These are phyloP conservation scores for Brachypterus glaber DNA, from an alignment of 2,888 invertebrate species.

Conservation along the genomic window DNA sequence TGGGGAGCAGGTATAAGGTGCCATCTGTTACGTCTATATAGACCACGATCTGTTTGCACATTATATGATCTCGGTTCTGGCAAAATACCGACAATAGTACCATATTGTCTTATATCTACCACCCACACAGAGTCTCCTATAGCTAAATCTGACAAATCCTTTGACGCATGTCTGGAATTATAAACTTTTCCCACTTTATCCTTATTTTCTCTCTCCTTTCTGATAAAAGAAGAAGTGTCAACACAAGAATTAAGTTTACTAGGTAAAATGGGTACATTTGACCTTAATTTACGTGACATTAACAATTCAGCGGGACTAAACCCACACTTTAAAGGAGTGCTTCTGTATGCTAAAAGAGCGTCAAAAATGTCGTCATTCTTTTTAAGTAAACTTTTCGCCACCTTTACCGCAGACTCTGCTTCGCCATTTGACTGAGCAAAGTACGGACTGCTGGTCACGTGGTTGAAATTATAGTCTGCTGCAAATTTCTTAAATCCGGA, in stretches of 20 bases:
- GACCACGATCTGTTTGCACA: background rate
- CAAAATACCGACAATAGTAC: background rate
- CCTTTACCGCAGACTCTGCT: background rate
- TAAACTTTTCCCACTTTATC: too few species aligned
- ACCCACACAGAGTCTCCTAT: background rate
- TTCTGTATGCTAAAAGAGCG: conserved; percentile 4
- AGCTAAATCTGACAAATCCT: background rate
- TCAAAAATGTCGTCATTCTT: background rate
- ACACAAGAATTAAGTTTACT: background rate
- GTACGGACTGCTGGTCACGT: conserved; percentile 6
- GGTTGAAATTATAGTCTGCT: conserved; percentile 3
- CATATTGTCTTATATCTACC: background rate
- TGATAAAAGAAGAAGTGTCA: background rate
- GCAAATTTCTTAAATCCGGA: background rate
- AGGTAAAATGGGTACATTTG: background rate
- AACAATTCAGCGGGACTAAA: conserved; percentile 7
- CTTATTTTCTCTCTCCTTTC: background rate
- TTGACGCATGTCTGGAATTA: background rate
- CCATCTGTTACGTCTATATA: background rate
- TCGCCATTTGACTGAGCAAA: background rate
- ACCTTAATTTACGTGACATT: conserved; percentile 1
- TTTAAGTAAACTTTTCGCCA: background rate
- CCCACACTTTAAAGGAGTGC: conserved; percentile 8
- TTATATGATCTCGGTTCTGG: background rate
- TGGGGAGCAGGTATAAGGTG: background rate